Base-by-base conservation (phyloP, 2,113 vertebrate genomes). In the Sander lucioperca region DNA sequence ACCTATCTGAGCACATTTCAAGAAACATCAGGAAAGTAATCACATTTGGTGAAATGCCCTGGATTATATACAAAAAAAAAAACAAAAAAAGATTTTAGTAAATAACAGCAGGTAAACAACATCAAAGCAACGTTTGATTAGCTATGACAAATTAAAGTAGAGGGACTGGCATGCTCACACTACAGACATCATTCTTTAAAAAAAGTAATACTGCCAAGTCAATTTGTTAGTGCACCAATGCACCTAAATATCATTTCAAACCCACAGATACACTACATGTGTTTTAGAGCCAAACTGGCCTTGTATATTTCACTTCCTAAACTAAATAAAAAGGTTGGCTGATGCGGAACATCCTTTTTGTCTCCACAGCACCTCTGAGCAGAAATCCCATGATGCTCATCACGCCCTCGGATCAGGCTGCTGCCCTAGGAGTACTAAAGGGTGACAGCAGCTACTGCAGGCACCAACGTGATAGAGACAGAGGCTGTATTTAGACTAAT, bases 351-450 rank as follows among this genome's bases (percentile, higher is more conserved):
- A 23, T 83, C 77, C 61, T 56, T 80, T 78, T 71, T 62, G 77
- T 79, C 58, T 50, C 66, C 59, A 25, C 50, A 12, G 58, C 6
- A 25, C 19, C 67, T 71, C 74, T 30, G 70, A 48, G 75, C 53
- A 74, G 14, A 83, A 87, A 86, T 79, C 78, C 61, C 88, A 80
- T 84, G 84, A 87, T 84, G 64, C 74, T 67, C 84, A 80, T 83
- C 89, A 74, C 56, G 77, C 79, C 33, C 59, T 80, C 62, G 54
- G 75, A 51, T 19, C 74, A 30, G 77, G 27, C 70, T 33, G 51
- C 39, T 39, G 62, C 36, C 48, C 73, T 36, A 27, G 18, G 71
- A 79, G 57, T 61, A 59, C 56, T 48, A 48, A 18, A 12, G 39
- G 54, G 25, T 43, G n/a, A 67, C 54, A 27, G 59, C 16, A 75